These are phyloP conservation scores for Drosophila neonasuta DNA, from an alignment of 2,888 invertebrate genomes.

Conservation along the genomic window DNA sequence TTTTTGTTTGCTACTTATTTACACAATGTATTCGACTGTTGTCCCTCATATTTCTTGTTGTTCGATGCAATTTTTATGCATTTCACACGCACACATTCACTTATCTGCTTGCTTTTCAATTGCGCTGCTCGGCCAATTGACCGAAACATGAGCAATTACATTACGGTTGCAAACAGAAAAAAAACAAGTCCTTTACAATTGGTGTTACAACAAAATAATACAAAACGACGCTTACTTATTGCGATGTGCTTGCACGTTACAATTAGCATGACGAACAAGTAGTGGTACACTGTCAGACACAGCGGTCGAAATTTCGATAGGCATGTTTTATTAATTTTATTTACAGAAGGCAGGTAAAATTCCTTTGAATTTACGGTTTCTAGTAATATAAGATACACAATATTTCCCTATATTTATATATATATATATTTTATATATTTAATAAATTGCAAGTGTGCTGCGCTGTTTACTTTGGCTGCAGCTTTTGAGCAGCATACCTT, in stretches of 20 bases:
- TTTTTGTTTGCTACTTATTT: conserved; percentile 50
- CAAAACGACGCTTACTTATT: conserved; percentile 57
- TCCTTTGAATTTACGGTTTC: not conserved
- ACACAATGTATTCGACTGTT: conserved; percentile 35
- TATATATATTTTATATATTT: not conserved
- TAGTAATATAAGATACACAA: no score
- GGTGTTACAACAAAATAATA: conserved; percentile 59
- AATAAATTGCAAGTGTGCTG: not conserved
- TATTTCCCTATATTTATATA: not conserved
- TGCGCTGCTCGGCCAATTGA: conserved; percentile 42
- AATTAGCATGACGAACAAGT: not conserved
- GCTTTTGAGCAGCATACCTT: not conserved
- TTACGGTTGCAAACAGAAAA: conserved; percentile 29
- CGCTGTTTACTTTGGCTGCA: no score
- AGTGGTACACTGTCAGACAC: conserved; percentile 4
- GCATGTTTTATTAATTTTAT: not conserved
- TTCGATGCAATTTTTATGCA: conserved; percentile 9
- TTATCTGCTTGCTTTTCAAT: conserved; percentile 4
- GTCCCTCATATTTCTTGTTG: not conserved
- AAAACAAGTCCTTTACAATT: conserved; percentile 43
- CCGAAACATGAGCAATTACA: conserved; percentile 36
- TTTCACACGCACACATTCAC: not conserved
- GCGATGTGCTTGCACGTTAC: conserved; percentile 36
- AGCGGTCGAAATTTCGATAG: conserved; percentile 9
- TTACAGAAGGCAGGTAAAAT: not conserved